A percentile compares a stretch with the other conserved stretches of the same genome.
Conservation (phyloP, 92 coral and sea anemone species). For the Bergia sp. region DNA sequence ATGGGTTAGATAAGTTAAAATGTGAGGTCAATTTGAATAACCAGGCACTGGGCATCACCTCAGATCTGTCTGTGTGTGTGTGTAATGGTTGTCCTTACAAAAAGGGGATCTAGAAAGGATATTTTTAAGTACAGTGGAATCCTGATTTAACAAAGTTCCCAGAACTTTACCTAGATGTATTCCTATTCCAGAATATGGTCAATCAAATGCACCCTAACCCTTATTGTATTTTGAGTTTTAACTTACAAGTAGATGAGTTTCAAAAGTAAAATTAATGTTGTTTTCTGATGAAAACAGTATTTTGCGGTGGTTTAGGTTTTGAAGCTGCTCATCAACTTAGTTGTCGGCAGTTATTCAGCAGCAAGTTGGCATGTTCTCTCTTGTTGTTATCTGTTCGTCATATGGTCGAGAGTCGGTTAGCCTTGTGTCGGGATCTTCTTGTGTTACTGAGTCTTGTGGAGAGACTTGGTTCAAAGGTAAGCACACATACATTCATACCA, state of each 20-base stretch:
- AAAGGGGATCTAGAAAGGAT: too few species aligned
- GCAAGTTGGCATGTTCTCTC: constrained; percentile 63
- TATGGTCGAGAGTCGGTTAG: constrained; percentile 68
- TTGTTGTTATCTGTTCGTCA: constrained; percentile 74
- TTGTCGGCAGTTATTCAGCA: constrained; percentile 72
- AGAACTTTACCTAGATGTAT: too few species aligned
- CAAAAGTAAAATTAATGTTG: neutral
- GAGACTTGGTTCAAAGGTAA: constrained; percentile 74
- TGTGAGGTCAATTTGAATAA: too few species aligned
- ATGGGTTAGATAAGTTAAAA: too few species aligned
- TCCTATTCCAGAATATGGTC: too few species aligned
- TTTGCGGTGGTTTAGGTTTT: constrained; percentile 20
- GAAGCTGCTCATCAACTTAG: constrained; percentile 63
- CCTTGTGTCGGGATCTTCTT: constrained; percentile 80
- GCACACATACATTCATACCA: neutral
- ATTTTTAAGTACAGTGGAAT: too few species aligned
- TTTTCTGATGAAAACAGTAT: neutral
- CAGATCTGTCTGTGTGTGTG: too few species aligned
- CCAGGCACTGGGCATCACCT: too few species aligned
- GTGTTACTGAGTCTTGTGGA: constrained; percentile 80
- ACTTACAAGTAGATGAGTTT: neutral
- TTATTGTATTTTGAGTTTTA: too few species aligned
- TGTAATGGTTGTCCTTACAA: too few species aligned
- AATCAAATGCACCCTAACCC: too few species aligned
- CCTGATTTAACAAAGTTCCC: too few species aligned